phyloP scores from a whole-genome alignment of 92 coral and sea anemone species.

The Paramuricea clavata region DNA sequence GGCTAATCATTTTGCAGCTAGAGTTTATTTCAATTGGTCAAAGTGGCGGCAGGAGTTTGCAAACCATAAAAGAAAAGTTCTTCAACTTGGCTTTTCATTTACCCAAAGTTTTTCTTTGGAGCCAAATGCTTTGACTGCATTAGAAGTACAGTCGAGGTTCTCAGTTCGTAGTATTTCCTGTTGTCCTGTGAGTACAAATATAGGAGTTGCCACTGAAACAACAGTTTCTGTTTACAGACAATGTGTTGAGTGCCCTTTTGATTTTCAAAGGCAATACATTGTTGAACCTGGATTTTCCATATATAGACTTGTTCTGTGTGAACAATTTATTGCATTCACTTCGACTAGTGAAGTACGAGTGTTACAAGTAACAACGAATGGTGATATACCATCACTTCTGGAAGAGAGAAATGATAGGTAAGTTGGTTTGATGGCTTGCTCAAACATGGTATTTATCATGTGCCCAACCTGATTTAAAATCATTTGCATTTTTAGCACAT shows the following conservation, averaged over 20 bases:
- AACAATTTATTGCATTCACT: slow-evolving; percentile 81
- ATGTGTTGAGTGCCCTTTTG: slow-evolving; percentile 63
- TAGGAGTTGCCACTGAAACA: slow-evolving; percentile 75
- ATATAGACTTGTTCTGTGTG: slow-evolving; percentile 75
- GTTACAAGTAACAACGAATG: slow-evolving; percentile 73
- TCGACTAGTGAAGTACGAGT: slow-evolving; percentile 85
- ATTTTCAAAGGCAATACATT: slow-evolving; percentile 81
- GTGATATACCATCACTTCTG: background rate
- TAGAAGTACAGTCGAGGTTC: slow-evolving; percentile 74
- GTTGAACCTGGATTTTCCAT: slow-evolving; percentile 83
- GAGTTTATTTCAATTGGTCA: slow-evolving; percentile 95
- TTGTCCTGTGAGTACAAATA: slow-evolving; percentile 82
- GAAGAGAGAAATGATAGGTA: slow-evolving; percentile 1
- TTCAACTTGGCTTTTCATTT: slow-evolving; percentile 83
- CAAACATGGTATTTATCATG: too few relatives aligned
- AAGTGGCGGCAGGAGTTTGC: slow-evolving; percentile 41
- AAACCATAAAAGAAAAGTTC: slow-evolving; percentile 73
- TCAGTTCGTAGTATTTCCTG: slow-evolving; percentile 71
- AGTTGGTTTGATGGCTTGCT: background rate
- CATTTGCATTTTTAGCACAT: background rate
- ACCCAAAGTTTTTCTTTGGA: slow-evolving; percentile 62
- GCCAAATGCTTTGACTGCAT: slow-evolving; percentile 62
- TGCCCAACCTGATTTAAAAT: too few relatives aligned
- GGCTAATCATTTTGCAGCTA: slow-evolving; percentile 60
- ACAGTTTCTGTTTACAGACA: slow-evolving; percentile 75